Evolutionary conservation across 2,888 invertebrate species (phyloP).

Genomic region (Myopa tessellatipennis): DNA sequence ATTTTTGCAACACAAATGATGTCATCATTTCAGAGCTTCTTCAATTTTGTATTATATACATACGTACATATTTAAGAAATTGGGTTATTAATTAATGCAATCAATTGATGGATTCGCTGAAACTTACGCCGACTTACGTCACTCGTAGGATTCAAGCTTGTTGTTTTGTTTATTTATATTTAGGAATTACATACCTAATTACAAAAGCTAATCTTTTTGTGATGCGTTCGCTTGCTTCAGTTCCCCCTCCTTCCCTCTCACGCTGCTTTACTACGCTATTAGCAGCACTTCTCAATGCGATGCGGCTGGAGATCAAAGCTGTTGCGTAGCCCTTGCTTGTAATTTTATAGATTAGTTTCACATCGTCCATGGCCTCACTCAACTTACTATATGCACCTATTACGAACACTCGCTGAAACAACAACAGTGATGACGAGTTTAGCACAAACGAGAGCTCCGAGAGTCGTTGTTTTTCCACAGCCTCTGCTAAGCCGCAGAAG

Average conservation of each 20-base stretch:
- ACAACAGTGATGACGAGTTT: conserved; percentile 5
- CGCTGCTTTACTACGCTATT: neutral
- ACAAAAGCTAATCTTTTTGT: no score
- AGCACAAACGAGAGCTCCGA: conserved; percentile 1
- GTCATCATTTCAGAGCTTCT: no score
- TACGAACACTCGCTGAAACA: conserved; percentile 22
- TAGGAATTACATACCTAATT: no score
- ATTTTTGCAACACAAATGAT: no score
- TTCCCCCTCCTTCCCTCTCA: neutral
- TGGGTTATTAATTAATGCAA: no score
- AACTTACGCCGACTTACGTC: no score
- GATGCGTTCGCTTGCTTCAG: neutral
- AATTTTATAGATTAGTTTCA: conserved; percentile 64
- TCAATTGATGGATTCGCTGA: no score
- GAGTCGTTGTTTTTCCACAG: conserved; percentile 44
- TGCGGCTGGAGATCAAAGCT: conserved; percentile 39
- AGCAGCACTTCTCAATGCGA: conserved; percentile 1
- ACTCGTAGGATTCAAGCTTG: no score
- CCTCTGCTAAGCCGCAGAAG: conserved; percentile 59
- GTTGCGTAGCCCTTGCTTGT: conserved; percentile 49
- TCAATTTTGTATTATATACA: no score
- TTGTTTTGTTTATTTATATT: no score
- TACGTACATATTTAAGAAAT: no score
- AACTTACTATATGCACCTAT: conserved; percentile 22
- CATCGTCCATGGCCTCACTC: conserved; percentile 47